Evolutionary conservation across 2,888 invertebrate genomes (phyloP).

Genomic region (Cerastis leucographa): DNA sequence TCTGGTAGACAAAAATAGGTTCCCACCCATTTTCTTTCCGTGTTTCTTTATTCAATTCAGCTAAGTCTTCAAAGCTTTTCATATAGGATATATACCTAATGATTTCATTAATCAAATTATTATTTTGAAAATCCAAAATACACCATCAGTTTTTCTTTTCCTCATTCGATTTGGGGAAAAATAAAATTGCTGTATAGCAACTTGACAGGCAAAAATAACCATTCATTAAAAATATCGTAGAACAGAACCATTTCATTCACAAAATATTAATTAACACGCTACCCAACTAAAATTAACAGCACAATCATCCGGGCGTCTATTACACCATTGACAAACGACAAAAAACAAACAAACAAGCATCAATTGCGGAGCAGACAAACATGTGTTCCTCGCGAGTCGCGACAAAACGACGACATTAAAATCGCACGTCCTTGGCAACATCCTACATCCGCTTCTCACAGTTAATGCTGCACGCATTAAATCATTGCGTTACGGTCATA

Average conservation of each 20-base stretch:
- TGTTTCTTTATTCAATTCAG: not conserved
- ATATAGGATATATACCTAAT: not conserved
- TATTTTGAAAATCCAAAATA: not conserved
- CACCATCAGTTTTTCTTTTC: not conserved
- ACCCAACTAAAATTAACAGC: slow-evolving; percentile 34
- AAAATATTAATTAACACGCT: slow-evolving; percentile 23
- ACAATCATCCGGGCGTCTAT: slow-evolving; percentile 50
- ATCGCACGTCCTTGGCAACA: slow-evolving; percentile 86
- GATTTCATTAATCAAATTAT: not conserved
- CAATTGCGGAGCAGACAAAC: slow-evolving; percentile 68
- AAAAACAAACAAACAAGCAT: slow-evolving; percentile 52
- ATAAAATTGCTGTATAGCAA: not conserved
- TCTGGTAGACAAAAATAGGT: not conserved
- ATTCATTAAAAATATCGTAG: not conserved
- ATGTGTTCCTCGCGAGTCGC: slow-evolving; percentile 67
- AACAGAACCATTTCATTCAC: slow-evolving; percentile 35
- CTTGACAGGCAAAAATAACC: not conserved
- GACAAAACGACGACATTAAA: slow-evolving; percentile 83
- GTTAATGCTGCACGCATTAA: slow-evolving; percentile 70
- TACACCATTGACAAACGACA: slow-evolving; percentile 61
- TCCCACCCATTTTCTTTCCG: no score
- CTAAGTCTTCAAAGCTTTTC: not conserved
- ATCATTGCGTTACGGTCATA: slow-evolving; percentile 72
- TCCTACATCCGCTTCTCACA: slow-evolving; percentile 89
- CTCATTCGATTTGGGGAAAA: not conserved